Evolutionary conservation across 2,888 invertebrate species (phyloP).

Genomic region (Melinaea marsaeus): DNA sequence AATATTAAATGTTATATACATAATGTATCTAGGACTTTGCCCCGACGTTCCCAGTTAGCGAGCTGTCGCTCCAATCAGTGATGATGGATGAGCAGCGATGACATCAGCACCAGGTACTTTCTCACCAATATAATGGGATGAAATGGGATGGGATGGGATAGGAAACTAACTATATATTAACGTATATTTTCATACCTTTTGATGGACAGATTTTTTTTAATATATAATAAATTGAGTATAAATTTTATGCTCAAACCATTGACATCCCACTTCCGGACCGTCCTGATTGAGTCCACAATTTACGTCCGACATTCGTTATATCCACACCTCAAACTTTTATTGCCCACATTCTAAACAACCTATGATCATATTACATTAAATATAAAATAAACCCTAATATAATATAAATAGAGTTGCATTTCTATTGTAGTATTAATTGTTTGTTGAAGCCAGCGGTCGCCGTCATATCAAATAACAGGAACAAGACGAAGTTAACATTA

Average conservation of each 20-base stretch:
- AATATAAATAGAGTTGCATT: constrained; percentile 6
- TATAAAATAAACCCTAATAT: constrained; percentile 25
- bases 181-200: not conserved
- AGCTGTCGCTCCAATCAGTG: constrained; percentile 30
- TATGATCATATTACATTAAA: constrained; percentile 7
- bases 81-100: constrained; percentile 28
- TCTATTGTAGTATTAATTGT: constrained; percentile 24
- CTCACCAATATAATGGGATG: constrained; percentile 13
- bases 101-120: constrained; percentile 20
- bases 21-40: constrained; percentile 17
- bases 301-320: constrained; percentile 54
- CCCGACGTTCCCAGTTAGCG: constrained; percentile 14
- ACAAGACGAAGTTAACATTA: constrained; percentile 28
- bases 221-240: not conserved
- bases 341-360: constrained; percentile 26
- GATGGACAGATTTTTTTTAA: no score
- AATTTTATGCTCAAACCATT: not conserved
- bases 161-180: not conserved
- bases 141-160: no score
- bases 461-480: constrained; percentile 27
- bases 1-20: no score
- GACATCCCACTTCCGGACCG: constrained; percentile 27
- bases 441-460: constrained; percentile 39
- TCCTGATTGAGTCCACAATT: constrained; percentile 56
- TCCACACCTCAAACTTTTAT: constrained; percentile 48